A percentile compares a stretch with the other conserved stretches of the same genome.
phyloP scores from a whole-genome alignment of 2,797 vertebrate species.

The Echiichthys vipera region DNA sequence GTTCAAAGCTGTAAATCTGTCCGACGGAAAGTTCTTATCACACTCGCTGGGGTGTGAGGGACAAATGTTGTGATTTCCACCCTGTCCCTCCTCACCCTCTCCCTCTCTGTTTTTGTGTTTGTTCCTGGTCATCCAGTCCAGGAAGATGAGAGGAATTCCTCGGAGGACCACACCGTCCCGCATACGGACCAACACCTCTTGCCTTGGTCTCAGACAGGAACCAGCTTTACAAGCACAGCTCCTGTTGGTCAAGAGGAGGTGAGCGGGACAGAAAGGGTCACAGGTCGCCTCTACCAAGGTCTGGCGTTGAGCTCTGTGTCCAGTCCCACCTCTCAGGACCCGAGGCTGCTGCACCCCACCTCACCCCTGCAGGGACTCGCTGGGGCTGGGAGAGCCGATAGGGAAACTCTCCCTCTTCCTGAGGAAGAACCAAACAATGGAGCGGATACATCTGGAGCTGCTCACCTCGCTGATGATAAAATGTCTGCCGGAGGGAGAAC shows the following conservation, averaged over 20 bases:
- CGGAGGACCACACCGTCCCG: constrained; percentile 40
- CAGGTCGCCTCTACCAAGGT: constrained; percentile 23
- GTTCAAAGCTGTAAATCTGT: constrained; percentile 31
- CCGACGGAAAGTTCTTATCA: constrained; percentile 63
- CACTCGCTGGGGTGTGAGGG: constrained; percentile 8
- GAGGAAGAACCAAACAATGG: constrained; percentile 87
- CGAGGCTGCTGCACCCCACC: constrained; percentile 41
- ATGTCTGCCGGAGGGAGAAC: constrained; percentile 46
- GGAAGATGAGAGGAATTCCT: constrained; percentile 74
- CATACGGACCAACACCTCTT: constrained; percentile 29
- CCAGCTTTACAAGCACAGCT: constrained; percentile 35
- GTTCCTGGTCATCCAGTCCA: constrained; percentile 74
- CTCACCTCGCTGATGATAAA: constrained; percentile 47
- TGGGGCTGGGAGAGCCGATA: constrained; percentile 72
- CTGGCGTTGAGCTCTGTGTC: constrained; percentile 25
- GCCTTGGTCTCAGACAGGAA: constrained; percentile 47
- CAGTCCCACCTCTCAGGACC: constrained; percentile 43
- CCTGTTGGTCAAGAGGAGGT: constrained; percentile 31
- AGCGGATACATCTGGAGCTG: constrained; percentile 82
- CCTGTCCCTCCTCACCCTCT: constrained; percentile 40
- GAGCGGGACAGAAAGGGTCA: constrained; percentile 30
- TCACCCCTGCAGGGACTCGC: constrained; percentile 53
- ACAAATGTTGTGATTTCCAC: constrained; percentile 60
- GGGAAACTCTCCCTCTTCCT: constrained; percentile 80
- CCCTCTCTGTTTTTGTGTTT: constrained; percentile 58